phyloP scores from a whole-genome alignment of 2,113 vertebrate species.

The Bambusicola thoracicus region DNA sequence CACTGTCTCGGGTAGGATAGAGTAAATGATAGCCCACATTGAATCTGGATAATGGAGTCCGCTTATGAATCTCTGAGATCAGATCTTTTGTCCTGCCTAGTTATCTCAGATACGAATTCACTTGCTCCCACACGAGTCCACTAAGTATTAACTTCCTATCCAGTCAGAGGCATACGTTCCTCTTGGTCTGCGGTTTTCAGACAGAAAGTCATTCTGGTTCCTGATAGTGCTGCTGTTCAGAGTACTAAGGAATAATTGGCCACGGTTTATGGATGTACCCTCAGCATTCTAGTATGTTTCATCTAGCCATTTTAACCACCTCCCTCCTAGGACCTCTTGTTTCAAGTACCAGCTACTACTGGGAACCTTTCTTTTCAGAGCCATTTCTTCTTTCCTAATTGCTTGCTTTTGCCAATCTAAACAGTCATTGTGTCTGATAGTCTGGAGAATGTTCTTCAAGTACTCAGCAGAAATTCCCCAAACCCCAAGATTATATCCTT shows the following conservation, averaged over 20 bases:
- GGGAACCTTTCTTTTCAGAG: background rate
- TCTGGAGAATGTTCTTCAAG: background rate
- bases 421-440: background rate
- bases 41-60: background rate
- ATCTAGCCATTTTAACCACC: background rate
- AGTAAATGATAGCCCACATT: background rate
- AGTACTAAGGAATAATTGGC: background rate
- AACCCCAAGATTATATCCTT: background rate
- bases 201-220: background rate
- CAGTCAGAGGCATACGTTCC: background rate
- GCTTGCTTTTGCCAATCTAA: rapidly evolving
- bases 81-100: background rate
- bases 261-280: rapidly evolving
- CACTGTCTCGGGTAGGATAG: background rate
- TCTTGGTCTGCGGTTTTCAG: rapidly evolving
- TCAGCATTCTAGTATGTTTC: background rate
- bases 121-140: background rate
- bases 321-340: background rate
- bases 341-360: background rate
- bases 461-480: background rate
- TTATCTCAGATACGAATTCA: background rate
- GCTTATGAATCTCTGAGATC: background rate
- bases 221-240: background rate
- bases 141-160: background rate
- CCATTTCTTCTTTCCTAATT: background rate